phyloP scores from a whole-genome alignment of 1,140 invertebrate species.

The Drosophila erecta region DNA sequence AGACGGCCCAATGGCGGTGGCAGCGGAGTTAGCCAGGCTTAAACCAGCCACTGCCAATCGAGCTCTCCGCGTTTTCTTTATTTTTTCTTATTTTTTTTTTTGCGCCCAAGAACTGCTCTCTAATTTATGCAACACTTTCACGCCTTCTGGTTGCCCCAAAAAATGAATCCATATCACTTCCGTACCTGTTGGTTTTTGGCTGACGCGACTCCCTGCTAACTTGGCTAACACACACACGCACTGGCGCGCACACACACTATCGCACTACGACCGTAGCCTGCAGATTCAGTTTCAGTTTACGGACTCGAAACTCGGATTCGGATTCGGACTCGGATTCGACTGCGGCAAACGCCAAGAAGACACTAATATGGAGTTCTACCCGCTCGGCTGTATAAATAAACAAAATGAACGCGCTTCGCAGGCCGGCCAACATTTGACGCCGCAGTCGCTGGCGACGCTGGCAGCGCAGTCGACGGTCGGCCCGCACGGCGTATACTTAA shows the following conservation, averaged over 20 bases:
- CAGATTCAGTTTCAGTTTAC: constrained; percentile 10
- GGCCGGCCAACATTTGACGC: constrained; percentile 39
- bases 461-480: constrained; percentile 37
- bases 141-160: constrained; percentile 8
- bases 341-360: constrained; percentile 81
- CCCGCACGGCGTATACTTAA: constrained; percentile 28
- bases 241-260: constrained; percentile 2
- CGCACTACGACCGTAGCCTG: constrained; percentile 13
- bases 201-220: constrained; percentile 17
- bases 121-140: constrained; percentile 58
- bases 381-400: constrained; percentile 82
- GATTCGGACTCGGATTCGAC: constrained; percentile 65
- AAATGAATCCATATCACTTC: constrained; percentile 49
- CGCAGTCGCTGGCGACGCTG: constrained; percentile 32
- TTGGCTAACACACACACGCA: constrained; percentile 49
- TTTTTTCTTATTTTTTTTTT: not conserved
- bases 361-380: constrained; percentile 82
- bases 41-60: not conserved
- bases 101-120: constrained; percentile 4
- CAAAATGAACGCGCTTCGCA: constrained; percentile 67
- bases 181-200: constrained; percentile 60
- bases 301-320: constrained; percentile 49
- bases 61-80: not conserved
- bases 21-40: constrained; percentile 18
- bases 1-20: constrained; percentile 42